phyloP scores from a whole-genome alignment of 2,888 invertebrate genomes.

The Drosophila algonquin region DNA sequence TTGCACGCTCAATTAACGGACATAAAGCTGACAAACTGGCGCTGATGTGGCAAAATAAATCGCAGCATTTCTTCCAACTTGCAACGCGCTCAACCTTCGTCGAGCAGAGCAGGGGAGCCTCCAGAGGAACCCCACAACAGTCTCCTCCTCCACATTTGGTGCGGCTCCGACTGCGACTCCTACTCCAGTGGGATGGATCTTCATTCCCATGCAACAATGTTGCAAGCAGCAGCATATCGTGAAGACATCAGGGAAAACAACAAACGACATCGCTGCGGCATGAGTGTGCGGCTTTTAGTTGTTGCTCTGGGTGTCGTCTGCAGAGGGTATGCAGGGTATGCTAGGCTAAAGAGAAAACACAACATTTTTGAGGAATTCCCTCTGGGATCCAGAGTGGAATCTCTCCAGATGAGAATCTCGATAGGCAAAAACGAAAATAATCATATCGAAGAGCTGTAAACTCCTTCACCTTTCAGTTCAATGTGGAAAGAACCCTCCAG shows the following conservation, averaged over 20 bases:
- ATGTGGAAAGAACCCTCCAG: neutral
- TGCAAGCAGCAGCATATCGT: conserved; percentile 58
- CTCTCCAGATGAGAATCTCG: too few species aligned
- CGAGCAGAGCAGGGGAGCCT: too few species aligned
- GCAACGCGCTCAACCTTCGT: conserved; percentile 12
- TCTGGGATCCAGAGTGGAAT: too few species aligned
- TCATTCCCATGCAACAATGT: conserved; percentile 74
- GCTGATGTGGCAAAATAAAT: conserved; percentile 38
- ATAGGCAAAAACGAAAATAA: too few species aligned
- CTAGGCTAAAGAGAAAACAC: neutral
- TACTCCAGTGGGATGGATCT: conserved; percentile 21
- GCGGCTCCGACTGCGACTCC: neutral
- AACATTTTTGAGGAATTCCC: too few species aligned
- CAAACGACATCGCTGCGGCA: conserved; percentile 44
- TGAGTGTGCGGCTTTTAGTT: conserved; percentile 44
- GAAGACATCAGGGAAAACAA: conserved; percentile 44
- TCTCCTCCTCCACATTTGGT: neutral
- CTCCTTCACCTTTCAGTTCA: neutral
- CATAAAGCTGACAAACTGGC: conserved; percentile 29
- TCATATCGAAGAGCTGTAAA: neutral
- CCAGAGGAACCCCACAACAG: neutral
- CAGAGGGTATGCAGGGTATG: conserved; percentile 14
- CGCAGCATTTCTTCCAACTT: conserved; percentile 26
- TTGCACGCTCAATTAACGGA: conserved; percentile 44
- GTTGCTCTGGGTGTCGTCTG: neutral